These are phyloP conservation scores for Musca vetustissima DNA, from an alignment of 1,140 invertebrate species.

Conservation along the genomic window DNA sequence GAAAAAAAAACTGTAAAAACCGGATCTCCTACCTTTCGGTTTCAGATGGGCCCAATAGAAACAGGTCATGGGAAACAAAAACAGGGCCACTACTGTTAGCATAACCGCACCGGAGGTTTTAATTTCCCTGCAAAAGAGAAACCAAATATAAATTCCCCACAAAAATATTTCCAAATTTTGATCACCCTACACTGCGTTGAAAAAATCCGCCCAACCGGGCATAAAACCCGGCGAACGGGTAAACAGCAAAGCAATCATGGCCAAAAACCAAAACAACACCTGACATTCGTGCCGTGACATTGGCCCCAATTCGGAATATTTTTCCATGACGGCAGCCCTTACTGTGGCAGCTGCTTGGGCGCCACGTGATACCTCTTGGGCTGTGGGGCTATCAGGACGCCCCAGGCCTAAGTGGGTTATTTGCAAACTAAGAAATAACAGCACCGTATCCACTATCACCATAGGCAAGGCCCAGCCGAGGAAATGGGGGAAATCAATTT, in stretches of 20 bases:
- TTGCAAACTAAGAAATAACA: slow-evolving; percentile 71
- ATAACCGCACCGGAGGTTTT: slow-evolving; percentile 76
- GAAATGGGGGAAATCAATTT: slow-evolving; percentile 72
- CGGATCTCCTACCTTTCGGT: slow-evolving; percentile 3
- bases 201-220: slow-evolving; percentile 38
- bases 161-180: no score
- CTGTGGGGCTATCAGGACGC: slow-evolving; percentile 60
- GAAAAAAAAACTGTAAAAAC: background rate
- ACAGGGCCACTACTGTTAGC: slow-evolving; percentile 72
- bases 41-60: slow-evolving; percentile 31
- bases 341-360: slow-evolving; percentile 61
- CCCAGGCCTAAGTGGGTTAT: slow-evolving; percentile 73
- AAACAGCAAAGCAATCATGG: slow-evolving; percentile 80
- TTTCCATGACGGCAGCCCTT: slow-evolving; percentile 63
- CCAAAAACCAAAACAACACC: slow-evolving; percentile 72
- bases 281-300: slow-evolving; percentile 78
- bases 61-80: slow-evolving; percentile 74
- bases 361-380: slow-evolving; percentile 57
- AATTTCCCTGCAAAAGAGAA: slow-evolving; percentile 37
- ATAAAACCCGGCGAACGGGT: slow-evolving; percentile 72
- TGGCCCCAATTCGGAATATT: slow-evolving; percentile 73
- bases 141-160: slow-evolving; percentile 8
- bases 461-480: slow-evolving; percentile 63
- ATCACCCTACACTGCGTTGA: slow-evolving; percentile 40
- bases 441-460: slow-evolving; percentile 67